Percentiles rank a stretch among this genome's conserved stretches.
phyloP scores from a whole-genome alignment of 2,113 vertebrate species.

The Poeciliopsis retropinna region DNA sequence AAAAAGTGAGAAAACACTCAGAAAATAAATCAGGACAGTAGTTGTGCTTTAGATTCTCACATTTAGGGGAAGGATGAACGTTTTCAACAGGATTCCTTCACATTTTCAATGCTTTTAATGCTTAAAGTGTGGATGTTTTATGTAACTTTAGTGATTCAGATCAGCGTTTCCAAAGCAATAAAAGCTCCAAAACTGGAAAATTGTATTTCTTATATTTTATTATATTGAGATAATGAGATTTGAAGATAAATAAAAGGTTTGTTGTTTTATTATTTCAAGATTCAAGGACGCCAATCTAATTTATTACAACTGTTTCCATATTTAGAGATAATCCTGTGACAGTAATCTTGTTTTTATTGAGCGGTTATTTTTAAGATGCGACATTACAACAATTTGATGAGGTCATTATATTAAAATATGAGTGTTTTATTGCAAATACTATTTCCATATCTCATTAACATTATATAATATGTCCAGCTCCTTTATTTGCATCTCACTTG shows the following conservation, averaged over 20 bases:
- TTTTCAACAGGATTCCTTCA: background rate
- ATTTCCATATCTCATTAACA: background rate
- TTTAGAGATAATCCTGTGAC: no score
- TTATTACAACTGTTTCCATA: no score
- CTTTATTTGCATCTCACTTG: background rate
- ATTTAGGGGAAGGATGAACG: background rate
- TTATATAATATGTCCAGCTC: background rate
- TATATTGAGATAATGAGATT: background rate
- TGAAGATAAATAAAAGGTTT: no score
- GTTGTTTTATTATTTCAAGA: no score
- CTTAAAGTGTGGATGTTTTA: background rate
- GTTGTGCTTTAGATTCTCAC: constrained; percentile 35
- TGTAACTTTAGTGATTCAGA: background rate
- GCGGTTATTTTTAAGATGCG: background rate
- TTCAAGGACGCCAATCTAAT: no score
- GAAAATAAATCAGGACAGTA: constrained; percentile 3
- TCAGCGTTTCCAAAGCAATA: background rate
- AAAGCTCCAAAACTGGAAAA: background rate
- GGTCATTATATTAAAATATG: background rate
- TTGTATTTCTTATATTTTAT: background rate
- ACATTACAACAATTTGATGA: background rate
- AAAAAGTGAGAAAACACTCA: background rate
- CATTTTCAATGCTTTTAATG: background rate
- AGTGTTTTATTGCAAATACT: background rate
- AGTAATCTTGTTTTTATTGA: no score